Percentiles rank a stretch among this genome's conserved stretches.
Evolutionary conservation across 2,113 vertebrate species (phyloP).

Genomic region (Microtus oregoni): DNA sequence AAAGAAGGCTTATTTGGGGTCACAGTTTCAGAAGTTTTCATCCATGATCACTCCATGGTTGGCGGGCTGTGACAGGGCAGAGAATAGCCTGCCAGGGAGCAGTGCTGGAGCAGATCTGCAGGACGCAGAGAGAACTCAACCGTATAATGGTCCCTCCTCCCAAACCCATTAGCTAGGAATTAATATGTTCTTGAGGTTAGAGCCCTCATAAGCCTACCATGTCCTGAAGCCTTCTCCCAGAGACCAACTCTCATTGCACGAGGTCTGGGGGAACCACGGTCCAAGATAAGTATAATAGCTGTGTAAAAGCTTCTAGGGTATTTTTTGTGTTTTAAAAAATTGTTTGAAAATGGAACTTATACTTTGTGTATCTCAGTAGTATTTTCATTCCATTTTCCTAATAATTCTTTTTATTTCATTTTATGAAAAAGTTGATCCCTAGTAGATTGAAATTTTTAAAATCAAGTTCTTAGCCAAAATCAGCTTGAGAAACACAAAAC

Average conservation of each 20-base stretch:
- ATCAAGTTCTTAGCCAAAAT: background rate
- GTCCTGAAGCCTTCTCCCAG: background rate
- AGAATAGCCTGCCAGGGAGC: background rate
- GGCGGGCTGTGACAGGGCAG: background rate
- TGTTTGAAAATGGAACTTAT: background rate
- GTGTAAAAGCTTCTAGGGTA: background rate
- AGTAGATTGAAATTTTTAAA: background rate
- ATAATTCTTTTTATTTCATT: background rate
- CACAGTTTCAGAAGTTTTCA: background rate
- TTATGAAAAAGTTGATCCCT: slow-evolving; percentile 21
- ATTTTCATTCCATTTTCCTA: background rate
- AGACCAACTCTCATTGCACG: background rate
- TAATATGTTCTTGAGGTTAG: background rate
- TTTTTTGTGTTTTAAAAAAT: background rate
- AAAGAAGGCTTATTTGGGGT: background rate
- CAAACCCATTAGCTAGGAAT: background rate
- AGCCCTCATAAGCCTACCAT: background rate
- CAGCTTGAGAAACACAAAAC: background rate
- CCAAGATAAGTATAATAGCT: background rate
- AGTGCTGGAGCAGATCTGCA: background rate
- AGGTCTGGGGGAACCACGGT: background rate
- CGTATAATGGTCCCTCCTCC: background rate
- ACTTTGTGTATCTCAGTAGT: background rate
- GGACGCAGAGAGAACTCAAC: background rate
- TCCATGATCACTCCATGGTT: background rate